These are phyloP conservation scores for Semaprochilodus insignis DNA, from an alignment of 2,797 vertebrate genomes.

Conservation along the genomic window DNA sequence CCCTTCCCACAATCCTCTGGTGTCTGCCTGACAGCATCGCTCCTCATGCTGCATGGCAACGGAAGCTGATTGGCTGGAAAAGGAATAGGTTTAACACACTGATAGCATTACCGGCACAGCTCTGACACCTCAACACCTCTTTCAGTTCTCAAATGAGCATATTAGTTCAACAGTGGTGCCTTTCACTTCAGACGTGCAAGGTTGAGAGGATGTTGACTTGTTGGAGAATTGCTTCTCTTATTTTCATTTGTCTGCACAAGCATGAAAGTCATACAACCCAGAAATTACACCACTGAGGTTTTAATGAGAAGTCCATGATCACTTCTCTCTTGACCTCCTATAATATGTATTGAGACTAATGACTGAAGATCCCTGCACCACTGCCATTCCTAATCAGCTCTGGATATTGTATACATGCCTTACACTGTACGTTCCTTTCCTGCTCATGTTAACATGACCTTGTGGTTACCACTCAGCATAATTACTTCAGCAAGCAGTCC, in stretches of 20 bases:
- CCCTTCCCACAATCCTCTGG: conserved; percentile 25
- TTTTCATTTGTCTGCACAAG: not conserved
- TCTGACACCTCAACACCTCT: not conserved
- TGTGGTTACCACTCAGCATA: no score
- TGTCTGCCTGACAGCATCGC: conserved; percentile 12
- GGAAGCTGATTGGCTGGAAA: conserved; percentile 13
- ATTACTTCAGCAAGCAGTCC: no score
- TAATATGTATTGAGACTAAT: not conserved
- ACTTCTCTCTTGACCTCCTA: not conserved
- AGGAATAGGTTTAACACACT: not conserved
- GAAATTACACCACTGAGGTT: not conserved
- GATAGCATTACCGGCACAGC: not conserved
- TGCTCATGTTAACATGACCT: not conserved
- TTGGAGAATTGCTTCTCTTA: not conserved
- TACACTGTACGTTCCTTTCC: not conserved
- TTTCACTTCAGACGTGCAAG: not conserved
- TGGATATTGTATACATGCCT: not conserved
- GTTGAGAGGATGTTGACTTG: not conserved
- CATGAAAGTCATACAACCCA: not conserved
- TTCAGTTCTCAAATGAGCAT: not conserved
- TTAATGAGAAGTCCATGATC: not conserved
- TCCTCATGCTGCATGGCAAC: not conserved
- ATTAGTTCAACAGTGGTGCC: not conserved
- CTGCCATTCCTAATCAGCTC: not conserved
- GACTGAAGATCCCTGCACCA: not conserved